A percentile compares a stretch with the other conserved stretches of the same genome.
phyloP scores from a whole-genome alignment of 2,888 invertebrate species.

The Heteromurus nitidus region DNA sequence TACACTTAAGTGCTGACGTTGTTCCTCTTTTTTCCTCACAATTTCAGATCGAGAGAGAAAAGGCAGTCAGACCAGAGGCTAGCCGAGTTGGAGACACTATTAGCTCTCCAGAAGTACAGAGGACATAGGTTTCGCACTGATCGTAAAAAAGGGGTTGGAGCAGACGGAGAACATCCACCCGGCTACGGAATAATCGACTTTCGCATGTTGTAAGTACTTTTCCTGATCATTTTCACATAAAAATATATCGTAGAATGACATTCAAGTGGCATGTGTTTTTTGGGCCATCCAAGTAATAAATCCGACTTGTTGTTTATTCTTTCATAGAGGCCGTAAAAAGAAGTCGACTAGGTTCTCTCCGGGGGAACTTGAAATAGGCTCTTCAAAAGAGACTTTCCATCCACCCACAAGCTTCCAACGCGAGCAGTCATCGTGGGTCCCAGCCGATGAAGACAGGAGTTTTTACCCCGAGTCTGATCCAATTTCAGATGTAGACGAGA shows the following conservation, averaged over 20 bases:
- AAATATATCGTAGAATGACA: conserved; percentile 24
- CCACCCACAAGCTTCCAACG: background rate
- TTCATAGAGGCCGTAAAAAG: conserved; percentile 68
- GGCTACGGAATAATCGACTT: conserved; percentile 79
- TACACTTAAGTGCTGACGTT: background rate
- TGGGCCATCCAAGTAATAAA: conserved; percentile 34
- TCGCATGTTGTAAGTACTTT: conserved; percentile 78
- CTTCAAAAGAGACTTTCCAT: background rate
- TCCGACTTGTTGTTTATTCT: conserved; percentile 44
- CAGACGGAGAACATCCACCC: conserved; percentile 75
- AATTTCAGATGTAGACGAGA: background rate
- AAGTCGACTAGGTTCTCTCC: conserved; percentile 68
- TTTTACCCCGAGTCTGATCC: background rate
- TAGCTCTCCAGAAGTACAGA: conserved; percentile 78
- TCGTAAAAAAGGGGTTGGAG: conserved; percentile 74
- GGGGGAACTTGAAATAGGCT: conserved; percentile 55
- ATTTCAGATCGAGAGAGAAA: conserved; percentile 76
- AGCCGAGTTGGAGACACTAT: conserved; percentile 79
- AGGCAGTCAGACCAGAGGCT: conserved; percentile 80
- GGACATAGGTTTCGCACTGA: conserved; percentile 75
- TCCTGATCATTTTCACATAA: conserved; percentile 53
- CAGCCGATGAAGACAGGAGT: background rate
- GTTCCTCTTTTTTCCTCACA: background rate
- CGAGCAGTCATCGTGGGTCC: background rate
- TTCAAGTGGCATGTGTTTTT: conserved; percentile 12